These are phyloP conservation scores for Panulirus ornatus DNA, from an alignment of 1,140 invertebrate species.

Conservation along the genomic window DNA sequence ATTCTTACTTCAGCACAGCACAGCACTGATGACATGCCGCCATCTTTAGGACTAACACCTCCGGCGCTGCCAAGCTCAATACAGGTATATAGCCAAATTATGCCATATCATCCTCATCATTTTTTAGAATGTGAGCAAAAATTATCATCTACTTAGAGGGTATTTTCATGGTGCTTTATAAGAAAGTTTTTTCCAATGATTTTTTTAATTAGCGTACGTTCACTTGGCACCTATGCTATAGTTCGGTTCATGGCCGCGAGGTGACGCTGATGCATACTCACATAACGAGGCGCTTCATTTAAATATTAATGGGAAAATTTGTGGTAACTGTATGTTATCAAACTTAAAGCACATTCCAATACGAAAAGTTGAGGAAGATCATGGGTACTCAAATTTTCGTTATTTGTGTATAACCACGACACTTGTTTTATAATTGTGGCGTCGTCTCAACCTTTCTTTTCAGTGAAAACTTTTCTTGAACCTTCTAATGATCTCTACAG, in stretches of 20 bases:
- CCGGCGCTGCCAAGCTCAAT: neutral
- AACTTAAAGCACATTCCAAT: no score
- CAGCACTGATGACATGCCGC: constrained; percentile 96
- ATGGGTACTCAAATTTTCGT: neutral
- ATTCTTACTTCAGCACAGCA: constrained; percentile 92
- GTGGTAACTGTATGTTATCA: no score
- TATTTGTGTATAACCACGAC: neutral
- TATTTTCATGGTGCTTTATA: neutral
- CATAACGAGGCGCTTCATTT: neutral
- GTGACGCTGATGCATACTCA: neutral
- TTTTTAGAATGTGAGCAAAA: neutral
- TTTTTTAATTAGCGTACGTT: neutral
- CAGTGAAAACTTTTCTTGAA: neutral
- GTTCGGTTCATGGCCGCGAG: constrained; percentile 21
- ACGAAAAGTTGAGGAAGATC: neutral
- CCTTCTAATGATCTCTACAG: neutral
- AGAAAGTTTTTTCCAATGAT: neutral
- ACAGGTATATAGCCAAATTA: neutral
- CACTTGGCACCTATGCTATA: neutral
- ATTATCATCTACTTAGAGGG: neutral
- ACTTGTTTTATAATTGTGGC: neutral
- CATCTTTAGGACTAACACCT: constrained; percentile 83
- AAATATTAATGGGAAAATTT: neutral
- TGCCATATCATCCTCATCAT: neutral
- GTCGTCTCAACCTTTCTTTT: neutral